Evolutionary conservation across 2,113 vertebrate species (phyloP).

Genomic region (Aramus guarauna): DNA sequence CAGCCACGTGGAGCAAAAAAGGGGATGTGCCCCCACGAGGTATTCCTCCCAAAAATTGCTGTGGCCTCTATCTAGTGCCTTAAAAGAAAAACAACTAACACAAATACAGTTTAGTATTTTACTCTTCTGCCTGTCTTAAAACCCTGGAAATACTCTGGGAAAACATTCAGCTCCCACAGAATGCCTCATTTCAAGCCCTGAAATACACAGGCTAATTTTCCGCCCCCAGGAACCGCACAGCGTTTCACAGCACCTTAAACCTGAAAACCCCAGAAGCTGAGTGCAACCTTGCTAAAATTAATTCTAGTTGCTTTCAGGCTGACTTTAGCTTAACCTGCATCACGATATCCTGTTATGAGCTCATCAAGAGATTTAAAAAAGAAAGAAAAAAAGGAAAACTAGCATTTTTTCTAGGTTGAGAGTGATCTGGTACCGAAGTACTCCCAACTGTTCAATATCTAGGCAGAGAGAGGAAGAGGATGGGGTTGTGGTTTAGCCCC

Average conservation of each 20-base stretch:
- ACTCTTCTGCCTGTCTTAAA: neutral
- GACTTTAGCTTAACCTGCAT: neutral
- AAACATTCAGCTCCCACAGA: neutral
- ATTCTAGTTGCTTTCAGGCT: neutral
- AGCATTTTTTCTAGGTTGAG: neutral
- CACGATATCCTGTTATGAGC: neutral
- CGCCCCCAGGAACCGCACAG: accelerated
- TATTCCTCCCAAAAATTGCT: neutral
- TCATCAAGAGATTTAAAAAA: neutral
- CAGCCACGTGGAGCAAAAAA: neutral
- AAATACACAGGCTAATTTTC: neutral
- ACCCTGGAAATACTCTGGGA: neutral
- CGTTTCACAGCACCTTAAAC: neutral
- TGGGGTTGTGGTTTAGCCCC: too few species aligned
- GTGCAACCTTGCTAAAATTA: neutral
- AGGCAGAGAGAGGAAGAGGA: neutral
- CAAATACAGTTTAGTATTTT: neutral
- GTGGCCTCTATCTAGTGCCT: neutral
- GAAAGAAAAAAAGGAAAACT: neutral
- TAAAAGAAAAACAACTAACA: neutral
- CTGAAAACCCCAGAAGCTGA: neutral
- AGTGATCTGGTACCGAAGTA: neutral
- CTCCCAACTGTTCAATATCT: neutral
- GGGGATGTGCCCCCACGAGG: neutral
- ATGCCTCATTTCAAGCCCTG: neutral